Percentiles rank a stretch among this genome's conserved stretches.
These are phyloP conservation scores for Himantopus leucocephalus DNA, from an alignment of 2,113 vertebrate species.

Conservation along the genomic window DNA sequence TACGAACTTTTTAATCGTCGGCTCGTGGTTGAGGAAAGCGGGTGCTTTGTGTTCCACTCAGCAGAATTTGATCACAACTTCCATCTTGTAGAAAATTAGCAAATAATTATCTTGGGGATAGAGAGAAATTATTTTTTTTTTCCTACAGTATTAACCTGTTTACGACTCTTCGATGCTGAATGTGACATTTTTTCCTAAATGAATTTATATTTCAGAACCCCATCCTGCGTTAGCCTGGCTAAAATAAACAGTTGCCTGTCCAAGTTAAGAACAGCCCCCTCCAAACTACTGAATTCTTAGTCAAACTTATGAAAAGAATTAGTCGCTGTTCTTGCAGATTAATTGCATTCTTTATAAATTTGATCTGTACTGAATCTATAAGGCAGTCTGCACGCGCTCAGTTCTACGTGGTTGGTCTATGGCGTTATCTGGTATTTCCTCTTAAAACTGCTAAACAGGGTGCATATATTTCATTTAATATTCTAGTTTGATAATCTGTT, in stretches of 20 bases:
- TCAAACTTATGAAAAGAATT: slow-evolving; percentile 11
- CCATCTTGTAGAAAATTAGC: slow-evolving; percentile 25
- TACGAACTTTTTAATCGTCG: slow-evolving; percentile 48
- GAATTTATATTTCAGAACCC: background rate
- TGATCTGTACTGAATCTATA: background rate
- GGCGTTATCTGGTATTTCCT: background rate
- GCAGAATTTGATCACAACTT: slow-evolving; percentile 18
- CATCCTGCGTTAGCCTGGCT: background rate
- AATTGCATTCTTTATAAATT: slow-evolving; percentile 26
- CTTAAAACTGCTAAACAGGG: background rate
- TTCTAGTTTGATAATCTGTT: background rate
- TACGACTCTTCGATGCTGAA: background rate
- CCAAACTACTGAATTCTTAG: background rate
- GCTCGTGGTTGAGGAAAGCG: background rate
- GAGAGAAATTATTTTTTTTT: background rate
- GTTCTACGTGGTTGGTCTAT: background rate
- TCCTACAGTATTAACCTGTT: background rate
- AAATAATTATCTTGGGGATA: background rate
- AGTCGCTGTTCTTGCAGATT: background rate
- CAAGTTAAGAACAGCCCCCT: background rate
- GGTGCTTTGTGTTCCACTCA: background rate
- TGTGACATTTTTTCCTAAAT: background rate
- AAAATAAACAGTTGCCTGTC: background rate
- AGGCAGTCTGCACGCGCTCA: background rate
- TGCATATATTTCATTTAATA: background rate